These are phyloP conservation scores for Nannobrachium achirus DNA, from an alignment of 2,113 vertebrate genomes.

Conservation along the genomic window DNA sequence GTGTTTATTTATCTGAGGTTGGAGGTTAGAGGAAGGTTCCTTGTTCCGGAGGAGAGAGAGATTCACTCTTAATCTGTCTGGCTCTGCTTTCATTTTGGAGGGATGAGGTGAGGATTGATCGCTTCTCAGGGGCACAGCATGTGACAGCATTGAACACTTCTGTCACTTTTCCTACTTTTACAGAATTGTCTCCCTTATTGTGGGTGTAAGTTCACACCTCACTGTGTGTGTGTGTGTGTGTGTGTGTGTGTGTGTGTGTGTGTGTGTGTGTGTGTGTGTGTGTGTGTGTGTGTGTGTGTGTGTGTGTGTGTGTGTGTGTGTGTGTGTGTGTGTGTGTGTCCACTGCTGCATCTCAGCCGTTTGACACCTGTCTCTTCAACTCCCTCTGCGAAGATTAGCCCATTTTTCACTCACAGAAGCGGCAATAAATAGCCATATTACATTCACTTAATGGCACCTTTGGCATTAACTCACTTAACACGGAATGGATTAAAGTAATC, in stretches of 20 bases:
- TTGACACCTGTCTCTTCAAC: constrained; percentile 50
- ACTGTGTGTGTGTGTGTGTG: constrained; percentile 1
- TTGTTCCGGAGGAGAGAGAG: too few relatives aligned
- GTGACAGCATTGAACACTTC: constrained; percentile 45
- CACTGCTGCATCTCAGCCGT: constrained; percentile 13
- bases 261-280: constrained; percentile 6
- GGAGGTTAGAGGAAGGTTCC: too few relatives aligned
- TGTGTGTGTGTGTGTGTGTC: constrained; percentile 17
- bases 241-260: neutral
- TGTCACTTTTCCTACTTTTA: constrained; percentile 28
- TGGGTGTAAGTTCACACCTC: constrained; percentile 33
- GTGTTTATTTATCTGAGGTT: too few relatives aligned
- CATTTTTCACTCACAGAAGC: constrained; percentile 37
- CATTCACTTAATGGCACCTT: constrained; percentile 66
- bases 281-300: constrained; percentile 13
- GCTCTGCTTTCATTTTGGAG: constrained; percentile 37
- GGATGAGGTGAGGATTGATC: constrained; percentile 47
- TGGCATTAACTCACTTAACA: constrained; percentile 59
- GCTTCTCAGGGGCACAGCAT: constrained; percentile 58
- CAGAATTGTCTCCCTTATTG: constrained; percentile 47
- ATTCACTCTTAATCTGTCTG: constrained; percentile 20
- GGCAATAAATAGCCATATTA: constrained; percentile 68
- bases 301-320: constrained; percentile 14
- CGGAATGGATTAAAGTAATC: constrained; percentile 67
- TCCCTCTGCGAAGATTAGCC: constrained; percentile 58